Evolutionary conservation across 2,113 vertebrate genomes (phyloP), one percentile per base, ranked within the genome.

Genomic region (Notarius lentiginosus): DNA sequence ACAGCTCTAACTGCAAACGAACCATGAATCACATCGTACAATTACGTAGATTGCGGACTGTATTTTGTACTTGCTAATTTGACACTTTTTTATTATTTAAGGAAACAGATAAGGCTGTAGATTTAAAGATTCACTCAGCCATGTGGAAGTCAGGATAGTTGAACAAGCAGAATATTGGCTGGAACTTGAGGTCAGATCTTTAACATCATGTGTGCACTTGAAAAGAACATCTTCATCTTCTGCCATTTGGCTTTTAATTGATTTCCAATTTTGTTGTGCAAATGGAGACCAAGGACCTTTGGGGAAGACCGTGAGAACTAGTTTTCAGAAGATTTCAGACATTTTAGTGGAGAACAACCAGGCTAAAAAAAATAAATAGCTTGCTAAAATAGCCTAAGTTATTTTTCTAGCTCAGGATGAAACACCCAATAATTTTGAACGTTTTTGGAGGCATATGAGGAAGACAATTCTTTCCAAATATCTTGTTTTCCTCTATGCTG

Each of bases 211-310:
- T 58, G 77, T 81, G 55, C 34, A 41, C 41, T 41, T 81, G 63
- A 49, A 47, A 12, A 80, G 84, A 80, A 60, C 53, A 41, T 60
- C 79, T 60, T 81, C 56, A 81, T 47, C 30, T 72, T 58, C 65
- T 55, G 30, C 27, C 41, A 87, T 82, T 58, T 20, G 30, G 20
- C 61, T 82, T 87, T 83, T 75, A 83, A 87, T 82, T 87, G 86
- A 82, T 82, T 87, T 82, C 41, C 86, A 53, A 30, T 82, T 75
- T 49, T 65, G 41, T 24, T 47, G 58, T 82, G 70, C 27, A 6
- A 61, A 27, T 66, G 51, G 55, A 63, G 68, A 83, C 55, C 79
- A 65, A 66, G 58, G 18, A 65, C 70, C n/a, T 66, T 56, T 55
- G 27, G 30, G 56, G 8, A 86, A 49, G 56, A 61, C 9, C 1